Base-by-base conservation (phyloP, 2,888 invertebrate genomes). In the Brenthis hecate region DNA sequence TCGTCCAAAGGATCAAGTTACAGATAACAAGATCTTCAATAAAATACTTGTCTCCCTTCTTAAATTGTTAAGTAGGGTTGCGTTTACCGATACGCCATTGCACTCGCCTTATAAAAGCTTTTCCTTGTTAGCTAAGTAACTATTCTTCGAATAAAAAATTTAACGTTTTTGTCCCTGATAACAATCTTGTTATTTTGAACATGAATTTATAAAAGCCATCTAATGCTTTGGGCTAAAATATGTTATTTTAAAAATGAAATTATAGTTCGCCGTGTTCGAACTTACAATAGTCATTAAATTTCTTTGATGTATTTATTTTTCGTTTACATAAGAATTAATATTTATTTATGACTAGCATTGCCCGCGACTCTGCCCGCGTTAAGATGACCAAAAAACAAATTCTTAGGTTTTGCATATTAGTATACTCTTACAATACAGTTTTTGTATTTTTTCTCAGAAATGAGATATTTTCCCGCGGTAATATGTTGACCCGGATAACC, bases 51-150 rank as follows among this genome's bases (percentile, higher is more conserved):
- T 56, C 69, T 60, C 36, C 55, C 65, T 51, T 67, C 58, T 66
- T 70, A 69, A 71, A 72, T 72, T 69, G 43, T 69, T 72, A 69
- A 72, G 72, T 67, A 67, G 66, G 69, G 72, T 69, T 72, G 57
- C 66, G 69, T 69, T 72, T 67, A 61, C 53, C 50, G 61, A 69
- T 69, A 69, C 65, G 61, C 64, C 61, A 69, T 60, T 72, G 72
- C 69, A 72, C 56, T 69, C 63, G 66, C 56, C 64, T 19, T 51
- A 65, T 72, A 69, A 72, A 72, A 72, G 72, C 72, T 65, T 72
- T 72, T 67, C 28, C 67, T 62, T 72, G 72, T 72, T 69, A 61
- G 61, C 65, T 56, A 54, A 69, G 71, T 69, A 61, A 66, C 56
- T 66, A 65, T 69, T 69, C 50, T 58, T 28, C 8, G 66, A 54